Evolutionary conservation across 2,113 vertebrate species (phyloP).

Genomic region (Balaenoptera acutorostrata): DNA sequence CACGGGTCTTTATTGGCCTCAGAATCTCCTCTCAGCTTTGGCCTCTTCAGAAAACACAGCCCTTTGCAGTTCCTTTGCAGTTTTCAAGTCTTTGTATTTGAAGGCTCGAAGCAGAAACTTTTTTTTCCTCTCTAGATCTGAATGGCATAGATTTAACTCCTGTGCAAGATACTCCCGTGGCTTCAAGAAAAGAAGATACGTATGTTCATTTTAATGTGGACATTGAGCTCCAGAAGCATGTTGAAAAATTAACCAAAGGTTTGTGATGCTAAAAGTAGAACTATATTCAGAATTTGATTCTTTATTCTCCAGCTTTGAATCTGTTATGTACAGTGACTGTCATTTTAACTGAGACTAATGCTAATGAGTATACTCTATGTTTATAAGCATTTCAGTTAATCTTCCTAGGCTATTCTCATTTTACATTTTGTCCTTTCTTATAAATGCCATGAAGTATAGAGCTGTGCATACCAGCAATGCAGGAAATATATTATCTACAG

Average conservation of each 20-base stretch:
- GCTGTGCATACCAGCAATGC: not conserved
- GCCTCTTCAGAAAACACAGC: not conserved
- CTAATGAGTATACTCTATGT: not conserved
- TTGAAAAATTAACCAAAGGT: conserved; percentile 98
- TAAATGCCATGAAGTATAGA: not conserved
- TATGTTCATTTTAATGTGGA: conserved; percentile 96
- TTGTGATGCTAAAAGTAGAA: not conserved
- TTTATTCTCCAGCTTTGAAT: not conserved
- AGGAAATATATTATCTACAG: not conserved
- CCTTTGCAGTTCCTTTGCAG: not conserved
- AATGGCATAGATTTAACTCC: conserved; percentile 95
- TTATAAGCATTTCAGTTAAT: not conserved
- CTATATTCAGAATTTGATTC: not conserved
- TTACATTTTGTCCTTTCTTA: not conserved
- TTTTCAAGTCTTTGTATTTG: not conserved
- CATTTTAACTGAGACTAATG: not conserved
- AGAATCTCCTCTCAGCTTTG: not conserved
- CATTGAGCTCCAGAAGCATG: conserved; percentile 96
- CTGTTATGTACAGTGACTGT: not conserved
- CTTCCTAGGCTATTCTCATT: not conserved
- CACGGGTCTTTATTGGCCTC: not conserved
- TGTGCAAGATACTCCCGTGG: conserved; percentile 95
- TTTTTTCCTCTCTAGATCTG: conserved; percentile 83
- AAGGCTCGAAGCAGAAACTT: not conserved
- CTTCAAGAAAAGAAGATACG: conserved; percentile 93